Evolutionary conservation across 2,797 vertebrate species (phyloP).

Genomic region (Huso huso): DNA sequence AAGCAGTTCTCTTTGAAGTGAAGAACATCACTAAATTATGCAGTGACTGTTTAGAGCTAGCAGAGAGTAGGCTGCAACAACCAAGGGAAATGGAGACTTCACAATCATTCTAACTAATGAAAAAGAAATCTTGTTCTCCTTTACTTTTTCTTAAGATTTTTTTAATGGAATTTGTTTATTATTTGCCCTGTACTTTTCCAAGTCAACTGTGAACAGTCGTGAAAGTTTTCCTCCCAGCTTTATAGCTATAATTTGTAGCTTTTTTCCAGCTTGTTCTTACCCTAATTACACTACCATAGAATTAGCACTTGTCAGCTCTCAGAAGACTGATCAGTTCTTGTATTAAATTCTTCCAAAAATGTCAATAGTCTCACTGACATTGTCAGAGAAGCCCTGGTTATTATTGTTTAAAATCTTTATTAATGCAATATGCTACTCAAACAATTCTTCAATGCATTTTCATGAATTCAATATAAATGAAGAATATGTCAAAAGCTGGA

Average conservation of each 20-base stretch:
- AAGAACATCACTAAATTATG: conserved; percentile 43
- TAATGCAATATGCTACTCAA: too few relatives aligned
- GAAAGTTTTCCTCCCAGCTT: conserved; percentile 17
- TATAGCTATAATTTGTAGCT: conserved; percentile 1
- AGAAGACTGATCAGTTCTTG: too few relatives aligned
- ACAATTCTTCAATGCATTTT: too few relatives aligned
- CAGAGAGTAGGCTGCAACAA: conserved; percentile 32
- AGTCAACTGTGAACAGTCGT: conserved; percentile 24
- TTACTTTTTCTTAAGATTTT: conserved; percentile 37
- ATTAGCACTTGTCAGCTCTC: too few relatives aligned
- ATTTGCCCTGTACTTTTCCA: conserved; percentile 30
- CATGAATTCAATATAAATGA: too few relatives aligned
- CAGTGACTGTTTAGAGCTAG: conserved; percentile 46
- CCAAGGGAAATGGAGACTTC: conserved; percentile 35
- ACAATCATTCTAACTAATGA: conserved; percentile 42
- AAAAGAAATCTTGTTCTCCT: conserved; percentile 39
- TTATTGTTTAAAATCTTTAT: too few relatives aligned
- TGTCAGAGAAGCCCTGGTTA: too few relatives aligned
- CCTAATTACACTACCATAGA: too few relatives aligned
- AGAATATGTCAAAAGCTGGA: too few relatives aligned
- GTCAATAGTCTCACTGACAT: too few relatives aligned
- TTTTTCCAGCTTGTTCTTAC: too few relatives aligned
- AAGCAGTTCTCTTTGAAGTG: conserved; percentile 27
- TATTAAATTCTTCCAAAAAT: too few relatives aligned
- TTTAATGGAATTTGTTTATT: conserved; percentile 30